Evolutionary conservation across 1,140 invertebrate species (phyloP), one percentile per base, ranked within the genome.

Genomic region (Cherax quadricarinatus): DNA sequence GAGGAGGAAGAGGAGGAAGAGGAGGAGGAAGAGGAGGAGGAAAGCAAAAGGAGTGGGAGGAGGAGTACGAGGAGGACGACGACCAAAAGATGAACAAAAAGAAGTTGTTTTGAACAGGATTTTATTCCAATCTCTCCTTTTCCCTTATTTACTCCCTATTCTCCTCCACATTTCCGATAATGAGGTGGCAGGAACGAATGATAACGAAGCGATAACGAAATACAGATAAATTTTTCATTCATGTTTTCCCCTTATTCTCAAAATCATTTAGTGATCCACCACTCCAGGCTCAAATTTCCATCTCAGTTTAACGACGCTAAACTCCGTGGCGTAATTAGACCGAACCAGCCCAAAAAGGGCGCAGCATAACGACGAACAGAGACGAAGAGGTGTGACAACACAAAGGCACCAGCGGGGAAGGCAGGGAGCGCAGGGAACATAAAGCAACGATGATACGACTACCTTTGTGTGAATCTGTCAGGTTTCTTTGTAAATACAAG

Each of bases 391-490:
- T 16, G 70, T 24, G 70, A 75, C 70, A 75, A 75, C 12, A 75
- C n/a, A 75, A 18, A n/a, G 70, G n/a, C 70, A 30, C n/a, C 70
- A 30, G 70, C 21, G n/a, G 53, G 53, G 30, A 41, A 2, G 70
- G 70, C 12, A n/a, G n/a, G 24, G n/a, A 1, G 21, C 6, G 3
- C 70, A 21, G 66, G 66, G 21, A n/a, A 75, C 70, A 75, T 75
- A 75, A 75, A 75, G 24, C 70, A 24, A 21, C 4, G n/a, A 75
- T 75, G n/a, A 75, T 30, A 30, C 21, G n/a, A n/a, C 70, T n/a
- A 75, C 70, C 70, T 75, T 75, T 75, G 70, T 75, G 70, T 75
- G 70, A 24, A 30, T 6, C 30, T 75, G 70, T 75, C 70, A 75
- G 70, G 14, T 75, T 4, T 6, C 70, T 75, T 75, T 75, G 70